These are phyloP conservation scores for Sycophaga agraensis DNA, from an alignment of 1,140 invertebrate species.

Conservation along the genomic window DNA sequence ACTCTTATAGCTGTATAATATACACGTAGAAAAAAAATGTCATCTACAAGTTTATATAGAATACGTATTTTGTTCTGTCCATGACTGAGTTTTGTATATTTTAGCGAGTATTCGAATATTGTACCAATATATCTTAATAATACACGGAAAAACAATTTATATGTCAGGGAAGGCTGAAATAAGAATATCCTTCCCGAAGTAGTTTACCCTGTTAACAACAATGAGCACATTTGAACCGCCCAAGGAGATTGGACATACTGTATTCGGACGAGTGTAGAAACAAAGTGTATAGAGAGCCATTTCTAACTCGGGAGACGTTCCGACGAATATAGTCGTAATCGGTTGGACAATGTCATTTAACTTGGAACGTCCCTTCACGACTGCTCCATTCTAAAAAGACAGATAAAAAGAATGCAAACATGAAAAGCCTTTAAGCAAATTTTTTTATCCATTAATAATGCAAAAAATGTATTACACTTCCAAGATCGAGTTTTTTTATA, in stretches of 20 bases:
- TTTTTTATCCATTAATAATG: too few species aligned
- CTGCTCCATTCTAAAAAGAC: conserved; percentile 50
- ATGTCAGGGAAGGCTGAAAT: conserved; percentile 49
- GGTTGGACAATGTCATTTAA: conserved; percentile 60
- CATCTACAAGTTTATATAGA: too few species aligned
- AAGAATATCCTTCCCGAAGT: conserved; percentile 55
- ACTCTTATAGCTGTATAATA: too few species aligned
- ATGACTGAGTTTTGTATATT: background rate
- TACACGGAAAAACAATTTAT: conserved; percentile 33
- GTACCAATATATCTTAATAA: background rate
- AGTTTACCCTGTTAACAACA: conserved; percentile 51
- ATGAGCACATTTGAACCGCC: conserved; percentile 51
- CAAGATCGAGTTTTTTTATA: conserved; percentile 54
- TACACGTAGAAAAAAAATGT: too few species aligned
- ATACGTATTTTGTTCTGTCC: too few species aligned
- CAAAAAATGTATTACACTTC: conserved; percentile 47
- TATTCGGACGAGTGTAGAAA: conserved; percentile 60
- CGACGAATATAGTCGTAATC: conserved; percentile 64
- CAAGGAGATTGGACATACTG: conserved; percentile 55
- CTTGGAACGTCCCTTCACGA: conserved; percentile 59
- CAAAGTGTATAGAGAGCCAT: conserved; percentile 70
- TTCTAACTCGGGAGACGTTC: conserved; percentile 71
- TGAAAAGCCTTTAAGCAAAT: too few species aligned
- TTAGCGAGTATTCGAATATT: conserved; percentile 15
- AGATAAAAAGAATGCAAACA: background rate